These are phyloP conservation scores for Hipparchia semele DNA, from an alignment of 2,888 invertebrate species.

Conservation along the genomic window DNA sequence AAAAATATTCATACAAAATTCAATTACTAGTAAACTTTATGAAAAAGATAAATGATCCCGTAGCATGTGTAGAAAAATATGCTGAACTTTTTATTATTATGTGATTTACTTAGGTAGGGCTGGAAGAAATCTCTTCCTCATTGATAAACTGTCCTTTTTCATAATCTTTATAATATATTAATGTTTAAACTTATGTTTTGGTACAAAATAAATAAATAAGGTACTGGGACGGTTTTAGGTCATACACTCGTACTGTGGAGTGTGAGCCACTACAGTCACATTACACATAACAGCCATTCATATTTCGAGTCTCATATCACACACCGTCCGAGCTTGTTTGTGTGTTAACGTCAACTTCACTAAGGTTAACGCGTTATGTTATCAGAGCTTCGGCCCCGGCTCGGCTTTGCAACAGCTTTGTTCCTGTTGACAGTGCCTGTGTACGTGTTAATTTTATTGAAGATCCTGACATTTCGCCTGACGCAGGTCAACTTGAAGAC, in stretches of 20 bases:
- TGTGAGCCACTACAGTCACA: background rate
- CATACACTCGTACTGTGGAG: too few relatives aligned
- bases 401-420: conserved; percentile 39
- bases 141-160: too few relatives aligned
- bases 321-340: conserved; percentile 13
- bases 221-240: too few relatives aligned
- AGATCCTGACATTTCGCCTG: conserved; percentile 53
- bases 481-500: conserved; percentile 61
- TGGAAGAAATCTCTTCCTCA: too few relatives aligned
- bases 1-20: too few relatives aligned
- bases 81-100: too few relatives aligned
- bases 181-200: too few relatives aligned
- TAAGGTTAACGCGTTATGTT: conserved; percentile 27
- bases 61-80: too few relatives aligned
- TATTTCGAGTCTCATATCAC: conserved; percentile 13
- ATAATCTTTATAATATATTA: too few relatives aligned
- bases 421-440: conserved; percentile 40
- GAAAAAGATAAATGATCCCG: background rate
- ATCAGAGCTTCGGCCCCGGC: conserved; percentile 26
- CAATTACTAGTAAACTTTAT: too few relatives aligned
- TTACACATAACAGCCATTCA: conserved; percentile 7
- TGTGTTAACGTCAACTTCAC: conserved; percentile 23
- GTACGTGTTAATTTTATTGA: conserved; percentile 64
- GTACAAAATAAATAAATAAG: too few relatives aligned
- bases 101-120: background rate